phyloP scores from a whole-genome alignment of 1,140 invertebrate genomes.

The Anastrepha obliqua region DNA sequence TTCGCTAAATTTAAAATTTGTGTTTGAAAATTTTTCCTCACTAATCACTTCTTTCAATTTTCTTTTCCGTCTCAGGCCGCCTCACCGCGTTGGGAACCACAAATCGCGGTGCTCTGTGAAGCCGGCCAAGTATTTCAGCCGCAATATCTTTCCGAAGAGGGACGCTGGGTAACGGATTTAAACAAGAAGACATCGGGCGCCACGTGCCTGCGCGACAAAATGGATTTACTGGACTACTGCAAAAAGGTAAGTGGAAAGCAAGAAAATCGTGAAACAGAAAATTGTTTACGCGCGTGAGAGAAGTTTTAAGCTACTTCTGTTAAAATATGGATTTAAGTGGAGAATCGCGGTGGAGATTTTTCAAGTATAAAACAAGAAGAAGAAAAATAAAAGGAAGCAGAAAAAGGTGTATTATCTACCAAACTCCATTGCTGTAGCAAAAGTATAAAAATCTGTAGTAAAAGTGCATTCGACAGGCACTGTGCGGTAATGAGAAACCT shows the following conservation, averaged over 20 bases:
- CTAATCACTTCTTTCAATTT: neutral
- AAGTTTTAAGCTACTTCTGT: no score
- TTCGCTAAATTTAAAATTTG: no score
- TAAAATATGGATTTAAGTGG: no score
- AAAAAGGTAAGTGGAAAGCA: conserved; percentile 81
- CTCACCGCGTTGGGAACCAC: conserved; percentile 78
- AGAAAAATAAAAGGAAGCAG: neutral
- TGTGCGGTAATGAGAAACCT: neutral
- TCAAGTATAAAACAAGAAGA: neutral
- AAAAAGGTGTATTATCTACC: no score
- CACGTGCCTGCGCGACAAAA: conserved; percentile 92
- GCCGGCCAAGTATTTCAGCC: conserved; percentile 87
- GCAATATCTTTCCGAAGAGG: conserved; percentile 92
- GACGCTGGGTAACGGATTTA: conserved; percentile 89
- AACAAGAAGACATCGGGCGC: conserved; percentile 83
- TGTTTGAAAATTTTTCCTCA: neutral
- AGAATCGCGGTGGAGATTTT: no score
- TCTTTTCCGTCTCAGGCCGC: conserved; percentile 62
- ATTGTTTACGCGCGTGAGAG: neutral
- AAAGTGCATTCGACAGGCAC: no score
- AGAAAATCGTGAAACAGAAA: neutral
- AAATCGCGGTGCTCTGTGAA: conserved; percentile 94
- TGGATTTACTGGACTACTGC: conserved; percentile 96
- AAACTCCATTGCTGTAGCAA: no score
- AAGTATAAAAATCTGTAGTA: no score